phyloP scores from a whole-genome alignment of 37 sponge, comb jelly and placozoan genomes.

The Oopsacas minuta region DNA sequence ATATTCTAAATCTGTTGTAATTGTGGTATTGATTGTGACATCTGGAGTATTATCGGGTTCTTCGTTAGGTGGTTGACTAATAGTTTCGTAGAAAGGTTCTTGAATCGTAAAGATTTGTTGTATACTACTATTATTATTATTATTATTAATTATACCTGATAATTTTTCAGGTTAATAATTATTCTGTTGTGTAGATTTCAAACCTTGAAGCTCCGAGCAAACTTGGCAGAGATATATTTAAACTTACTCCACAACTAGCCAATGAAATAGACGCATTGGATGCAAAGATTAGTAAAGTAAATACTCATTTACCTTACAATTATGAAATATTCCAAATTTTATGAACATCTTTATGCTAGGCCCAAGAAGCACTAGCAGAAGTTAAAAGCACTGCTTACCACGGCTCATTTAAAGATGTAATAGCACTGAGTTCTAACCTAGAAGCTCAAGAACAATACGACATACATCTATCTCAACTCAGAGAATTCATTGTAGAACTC shows the following conservation, averaged over 20 bases:
- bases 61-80: too few species aligned
- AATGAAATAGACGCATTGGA: not conserved
- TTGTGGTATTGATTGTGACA: too few species aligned
- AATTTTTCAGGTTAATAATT: not conserved
- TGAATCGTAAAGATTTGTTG: too few species aligned
- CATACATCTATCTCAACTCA: not conserved
- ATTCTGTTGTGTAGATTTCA: not conserved
- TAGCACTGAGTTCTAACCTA: not conserved
- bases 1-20: too few species aligned
- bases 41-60: too few species aligned
- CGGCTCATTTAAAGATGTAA: not conserved
- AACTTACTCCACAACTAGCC: conserved; percentile 3
- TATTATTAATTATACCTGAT: too few species aligned
- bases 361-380: not conserved
- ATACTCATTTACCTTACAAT: not conserved
- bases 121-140: too few species aligned
- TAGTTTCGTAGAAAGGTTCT: too few species aligned
- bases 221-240: not conserved
- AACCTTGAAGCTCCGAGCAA: conserved; percentile 11
- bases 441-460: not conserved
- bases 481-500: not conserved
- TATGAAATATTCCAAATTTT: not conserved
- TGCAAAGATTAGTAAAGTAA: not conserved
- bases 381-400: not conserved
- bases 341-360: not conserved